Conservation (phyloP, 64 coral and sea anemone species). For the Pocillopora damicornis region DNA sequence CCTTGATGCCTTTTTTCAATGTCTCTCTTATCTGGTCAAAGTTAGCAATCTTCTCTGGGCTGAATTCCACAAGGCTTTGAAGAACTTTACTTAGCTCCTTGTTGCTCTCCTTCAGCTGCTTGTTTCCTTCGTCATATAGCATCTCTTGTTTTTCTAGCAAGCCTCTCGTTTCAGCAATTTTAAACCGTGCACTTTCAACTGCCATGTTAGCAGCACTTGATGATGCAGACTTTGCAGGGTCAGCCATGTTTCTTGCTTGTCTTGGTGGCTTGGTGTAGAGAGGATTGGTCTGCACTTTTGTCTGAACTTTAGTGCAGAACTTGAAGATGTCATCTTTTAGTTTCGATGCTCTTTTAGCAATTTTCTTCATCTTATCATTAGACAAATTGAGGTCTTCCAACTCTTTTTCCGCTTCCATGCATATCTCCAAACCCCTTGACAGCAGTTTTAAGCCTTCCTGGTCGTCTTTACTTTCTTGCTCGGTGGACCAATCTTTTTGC, state of each 20-base stretch:
- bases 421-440: neutral
- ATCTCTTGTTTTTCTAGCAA: constrained; percentile 11
- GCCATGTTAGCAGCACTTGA: neutral
- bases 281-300: neutral
- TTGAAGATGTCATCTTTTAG: neutral
- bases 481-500: neutral
- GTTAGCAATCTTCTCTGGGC: constrained; percentile 26
- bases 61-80: neutral
- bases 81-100: constrained; percentile 6
- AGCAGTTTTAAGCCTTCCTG: neutral
- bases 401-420: neutral
- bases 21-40: constrained; percentile 17
- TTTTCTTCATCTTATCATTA: neutral
- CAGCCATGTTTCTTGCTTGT: neutral
- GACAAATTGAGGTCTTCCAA: neutral
- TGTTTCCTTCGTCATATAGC: neutral
- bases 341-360: neutral
- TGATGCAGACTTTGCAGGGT: neutral
- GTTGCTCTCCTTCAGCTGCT: neutral
- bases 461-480: neutral
- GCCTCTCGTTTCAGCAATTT: constrained; percentile 6
- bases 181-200: neutral
- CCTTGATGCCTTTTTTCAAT: neutral
- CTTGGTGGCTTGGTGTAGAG: neutral
- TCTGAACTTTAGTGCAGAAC: neutral